Percentiles rank a stretch among this genome's conserved stretches.
Evolutionary conservation across 2,888 invertebrate genomes (phyloP).

Genomic region (Lomographa bimaculata): DNA sequence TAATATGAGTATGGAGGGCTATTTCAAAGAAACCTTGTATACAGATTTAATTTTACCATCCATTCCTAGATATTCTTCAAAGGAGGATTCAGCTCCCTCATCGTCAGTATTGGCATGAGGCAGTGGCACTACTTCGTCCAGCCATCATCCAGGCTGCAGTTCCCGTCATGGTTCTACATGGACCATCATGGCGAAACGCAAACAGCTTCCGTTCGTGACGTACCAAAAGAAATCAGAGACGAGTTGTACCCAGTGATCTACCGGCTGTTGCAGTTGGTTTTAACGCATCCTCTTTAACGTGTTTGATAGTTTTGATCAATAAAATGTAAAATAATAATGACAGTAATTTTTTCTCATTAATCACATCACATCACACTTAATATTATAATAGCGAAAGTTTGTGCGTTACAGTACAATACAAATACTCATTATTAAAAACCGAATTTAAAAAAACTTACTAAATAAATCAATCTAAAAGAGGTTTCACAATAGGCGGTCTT

Average conservation of each 20-base stretch:
- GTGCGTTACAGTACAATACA: no score
- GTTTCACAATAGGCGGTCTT: no score
- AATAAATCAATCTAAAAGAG: no score
- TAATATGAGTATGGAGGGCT: no score
- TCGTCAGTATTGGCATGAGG: slow-evolving; percentile 39
- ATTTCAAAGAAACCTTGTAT: no score
- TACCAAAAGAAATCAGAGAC: slow-evolving; percentile 43
- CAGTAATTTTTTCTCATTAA: no score
- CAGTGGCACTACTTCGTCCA: slow-evolving; percentile 47
- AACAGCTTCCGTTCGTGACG: slow-evolving; percentile 33
- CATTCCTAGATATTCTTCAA: slow-evolving; percentile 53
- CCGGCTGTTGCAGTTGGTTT: slow-evolving; percentile 3
- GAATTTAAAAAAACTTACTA: no score
- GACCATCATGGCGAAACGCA: slow-evolving; percentile 30
- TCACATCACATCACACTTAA: no score
- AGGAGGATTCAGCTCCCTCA: slow-evolving; percentile 43
- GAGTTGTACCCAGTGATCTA: slow-evolving; percentile 40
- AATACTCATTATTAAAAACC: no score
- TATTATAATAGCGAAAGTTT: no score
- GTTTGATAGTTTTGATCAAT: no score
- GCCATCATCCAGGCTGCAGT: slow-evolving; percentile 36
- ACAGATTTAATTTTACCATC: background rate
- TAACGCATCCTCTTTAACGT: slow-evolving; percentile 9
- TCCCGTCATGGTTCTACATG: slow-evolving; percentile 57
- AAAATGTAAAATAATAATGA: no score